A percentile compares a stretch with the other conserved stretches of the same genome.
phyloP scores from a whole-genome alignment of 1,140 invertebrate species.

The Aphelenchoides avenae region DNA sequence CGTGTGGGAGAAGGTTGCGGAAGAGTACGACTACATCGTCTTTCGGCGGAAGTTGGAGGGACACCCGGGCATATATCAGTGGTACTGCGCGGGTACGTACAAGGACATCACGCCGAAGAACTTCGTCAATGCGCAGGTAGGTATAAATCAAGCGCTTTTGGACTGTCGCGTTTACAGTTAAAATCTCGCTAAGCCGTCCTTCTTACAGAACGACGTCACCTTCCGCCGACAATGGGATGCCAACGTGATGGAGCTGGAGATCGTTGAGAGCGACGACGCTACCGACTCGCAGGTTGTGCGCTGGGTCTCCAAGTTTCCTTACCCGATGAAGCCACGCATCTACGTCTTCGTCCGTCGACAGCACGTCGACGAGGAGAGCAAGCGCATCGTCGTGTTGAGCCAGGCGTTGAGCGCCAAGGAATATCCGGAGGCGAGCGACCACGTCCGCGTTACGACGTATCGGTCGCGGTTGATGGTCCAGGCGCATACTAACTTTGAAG shows the following conservation, averaged over 20 bases:
- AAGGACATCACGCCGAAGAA: constrained; percentile 33
- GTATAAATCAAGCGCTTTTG: too few species aligned
- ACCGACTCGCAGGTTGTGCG: constrained; percentile 17
- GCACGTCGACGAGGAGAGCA: constrained; percentile 28
- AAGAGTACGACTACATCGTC: too few species aligned
- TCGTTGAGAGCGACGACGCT: constrained; percentile 35
- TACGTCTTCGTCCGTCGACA: constrained; percentile 39
- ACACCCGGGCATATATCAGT: constrained; percentile 35
- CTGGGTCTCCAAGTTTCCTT: constrained; percentile 39
- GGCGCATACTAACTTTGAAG: constrained; percentile 44
- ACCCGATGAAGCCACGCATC: constrained; percentile 46
- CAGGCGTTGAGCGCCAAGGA: constrained; percentile 22
- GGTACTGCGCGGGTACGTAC: constrained; percentile 35
- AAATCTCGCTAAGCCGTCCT: neutral
- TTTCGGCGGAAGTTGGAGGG: constrained; percentile 11
- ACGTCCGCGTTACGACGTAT: constrained; percentile 48
- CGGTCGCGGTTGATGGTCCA: constrained; percentile 41
- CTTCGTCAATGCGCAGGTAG: constrained; percentile 36
- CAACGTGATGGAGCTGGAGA: constrained; percentile 48
- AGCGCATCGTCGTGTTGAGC: constrained; percentile 35
- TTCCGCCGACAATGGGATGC: constrained; percentile 50
- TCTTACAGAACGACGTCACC: constrained; percentile 40
- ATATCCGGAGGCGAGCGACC: constrained; percentile 17
- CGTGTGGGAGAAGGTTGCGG: too few species aligned
- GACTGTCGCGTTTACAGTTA: neutral